phyloP scores from a whole-genome alignment of 2,113 vertebrate species.

The Hyperopisus bebe region DNA sequence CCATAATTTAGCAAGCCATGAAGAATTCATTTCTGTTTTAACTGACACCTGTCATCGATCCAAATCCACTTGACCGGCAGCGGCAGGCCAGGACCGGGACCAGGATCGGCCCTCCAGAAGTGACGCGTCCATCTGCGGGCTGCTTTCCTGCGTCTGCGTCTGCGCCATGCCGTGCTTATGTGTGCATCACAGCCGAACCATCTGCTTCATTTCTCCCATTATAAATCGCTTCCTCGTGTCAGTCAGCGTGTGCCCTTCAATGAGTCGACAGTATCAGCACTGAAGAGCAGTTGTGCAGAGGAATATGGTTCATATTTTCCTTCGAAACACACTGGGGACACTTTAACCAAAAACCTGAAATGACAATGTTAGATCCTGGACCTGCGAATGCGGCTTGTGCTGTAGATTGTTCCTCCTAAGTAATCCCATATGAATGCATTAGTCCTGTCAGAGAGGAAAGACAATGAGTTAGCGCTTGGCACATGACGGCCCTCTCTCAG shows the following conservation, averaged over 20 bases:
- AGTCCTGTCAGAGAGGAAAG: background rate
- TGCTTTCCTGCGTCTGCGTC: constrained; percentile 12
- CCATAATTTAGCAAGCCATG: constrained; percentile 20
- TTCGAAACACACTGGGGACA: background rate
- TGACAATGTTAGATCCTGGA: background rate
- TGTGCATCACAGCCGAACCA: background rate
- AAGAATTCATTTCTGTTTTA: constrained; percentile 24
- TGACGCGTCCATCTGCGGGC: background rate
- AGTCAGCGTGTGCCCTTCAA: background rate
- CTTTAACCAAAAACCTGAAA: background rate
- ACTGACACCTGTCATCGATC: constrained; percentile 21
- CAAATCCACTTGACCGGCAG: constrained; percentile 18
- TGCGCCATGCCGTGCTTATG: background rate
- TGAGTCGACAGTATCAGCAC: background rate
- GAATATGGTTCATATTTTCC: background rate
- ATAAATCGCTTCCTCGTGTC: background rate
- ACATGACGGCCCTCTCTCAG: constrained; percentile 50
- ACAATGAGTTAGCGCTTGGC: background rate
- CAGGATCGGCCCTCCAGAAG: background rate
- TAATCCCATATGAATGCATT: background rate
- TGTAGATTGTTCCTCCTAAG: background rate
- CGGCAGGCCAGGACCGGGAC: background rate
- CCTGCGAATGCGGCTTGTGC: background rate
- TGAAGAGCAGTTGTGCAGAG: background rate
- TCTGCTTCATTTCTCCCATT: background rate